These are phyloP conservation scores for Gouania willdenowi DNA, from an alignment of 2,797 vertebrate species.

Conservation along the genomic window DNA sequence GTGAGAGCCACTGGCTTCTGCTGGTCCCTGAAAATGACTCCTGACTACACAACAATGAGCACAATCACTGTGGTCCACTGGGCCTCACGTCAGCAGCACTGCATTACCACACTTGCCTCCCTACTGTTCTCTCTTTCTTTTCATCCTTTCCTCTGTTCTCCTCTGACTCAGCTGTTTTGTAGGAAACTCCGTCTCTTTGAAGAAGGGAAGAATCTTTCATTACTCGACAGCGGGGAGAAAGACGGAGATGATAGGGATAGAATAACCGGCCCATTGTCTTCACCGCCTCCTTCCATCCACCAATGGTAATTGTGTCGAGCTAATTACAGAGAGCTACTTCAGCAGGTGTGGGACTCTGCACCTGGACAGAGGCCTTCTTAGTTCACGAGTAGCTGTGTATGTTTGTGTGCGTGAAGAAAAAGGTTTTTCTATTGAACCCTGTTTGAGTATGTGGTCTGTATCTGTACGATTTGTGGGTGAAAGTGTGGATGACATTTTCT, in stretches of 20 bases:
- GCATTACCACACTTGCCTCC: slow-evolving; percentile 53
- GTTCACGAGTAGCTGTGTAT: background rate
- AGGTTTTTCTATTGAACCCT: background rate
- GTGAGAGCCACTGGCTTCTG: slow-evolving; percentile 43
- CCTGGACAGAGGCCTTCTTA: slow-evolving; percentile 62
- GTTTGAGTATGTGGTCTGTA: background rate
- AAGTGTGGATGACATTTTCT: slow-evolving; percentile 57
- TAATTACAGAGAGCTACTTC: slow-evolving; percentile 80
- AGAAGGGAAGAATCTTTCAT: slow-evolving; percentile 82
- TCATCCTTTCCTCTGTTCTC: slow-evolving; percentile 64
- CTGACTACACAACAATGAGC: slow-evolving; percentile 54
- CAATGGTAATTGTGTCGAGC: slow-evolving; percentile 75
- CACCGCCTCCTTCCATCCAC: slow-evolving; percentile 40
- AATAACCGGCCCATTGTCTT: slow-evolving; percentile 80
- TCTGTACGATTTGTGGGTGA: slow-evolving; percentile 34
- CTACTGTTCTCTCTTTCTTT: slow-evolving; percentile 65
- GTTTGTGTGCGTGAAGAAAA: background rate
- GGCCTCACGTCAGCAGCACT: slow-evolving; percentile 62
- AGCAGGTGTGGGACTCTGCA: slow-evolving; percentile 80
- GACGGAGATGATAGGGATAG: slow-evolving; percentile 73
- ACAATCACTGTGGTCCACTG: slow-evolving; percentile 66
- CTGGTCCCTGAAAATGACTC: slow-evolving; percentile 57
- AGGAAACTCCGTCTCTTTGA: slow-evolving; percentile 81
- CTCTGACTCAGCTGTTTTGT: slow-evolving; percentile 82
- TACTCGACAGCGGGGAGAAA: slow-evolving; percentile 71